These are phyloP conservation scores for Orthonevra nobilis DNA, from an alignment of 2,888 invertebrate genomes.

Conservation along the genomic window DNA sequence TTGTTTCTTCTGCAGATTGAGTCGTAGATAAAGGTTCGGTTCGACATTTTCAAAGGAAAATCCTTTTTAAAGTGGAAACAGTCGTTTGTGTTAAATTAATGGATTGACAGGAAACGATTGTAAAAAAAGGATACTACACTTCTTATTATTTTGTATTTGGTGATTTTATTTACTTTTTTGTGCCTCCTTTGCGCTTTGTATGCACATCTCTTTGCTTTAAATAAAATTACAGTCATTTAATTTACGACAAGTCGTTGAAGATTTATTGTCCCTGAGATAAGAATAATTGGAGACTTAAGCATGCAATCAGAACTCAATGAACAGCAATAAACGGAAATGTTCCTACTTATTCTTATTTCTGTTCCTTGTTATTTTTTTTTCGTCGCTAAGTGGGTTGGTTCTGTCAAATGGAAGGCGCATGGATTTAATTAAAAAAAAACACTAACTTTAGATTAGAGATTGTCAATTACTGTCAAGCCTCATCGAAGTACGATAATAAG, in stretches of 20 bases:
- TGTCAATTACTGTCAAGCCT: too few species aligned
- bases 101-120: constrained; percentile 50
- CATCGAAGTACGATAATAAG: too few species aligned
- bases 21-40: constrained; percentile 8
- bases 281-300: constrained; percentile 27
- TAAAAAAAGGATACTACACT: constrained; percentile 14
- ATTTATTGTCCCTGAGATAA: constrained; percentile 45
- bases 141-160: constrained; percentile 18
- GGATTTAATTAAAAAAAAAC: too few species aligned
- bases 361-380: background rate
- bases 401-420: too few species aligned
- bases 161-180: constrained; percentile 9
- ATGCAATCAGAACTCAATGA: constrained; percentile 31
- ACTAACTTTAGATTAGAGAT: too few species aligned
- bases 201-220: constrained; percentile 22
- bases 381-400: too few species aligned
- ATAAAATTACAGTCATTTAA: constrained; percentile 35
- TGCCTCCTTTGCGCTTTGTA: background rate
- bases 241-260: constrained; percentile 43
- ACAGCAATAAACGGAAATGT: constrained; percentile 32
- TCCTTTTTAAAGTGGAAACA: constrained; percentile 42
- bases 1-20: constrained; percentile 19
- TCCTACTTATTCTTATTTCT: too few species aligned
- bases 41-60: constrained; percentile 8
- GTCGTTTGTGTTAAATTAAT: constrained; percentile 42